These are phyloP conservation scores for Platalea minor DNA, from an alignment of 2,797 vertebrate genomes.

Conservation along the genomic window DNA sequence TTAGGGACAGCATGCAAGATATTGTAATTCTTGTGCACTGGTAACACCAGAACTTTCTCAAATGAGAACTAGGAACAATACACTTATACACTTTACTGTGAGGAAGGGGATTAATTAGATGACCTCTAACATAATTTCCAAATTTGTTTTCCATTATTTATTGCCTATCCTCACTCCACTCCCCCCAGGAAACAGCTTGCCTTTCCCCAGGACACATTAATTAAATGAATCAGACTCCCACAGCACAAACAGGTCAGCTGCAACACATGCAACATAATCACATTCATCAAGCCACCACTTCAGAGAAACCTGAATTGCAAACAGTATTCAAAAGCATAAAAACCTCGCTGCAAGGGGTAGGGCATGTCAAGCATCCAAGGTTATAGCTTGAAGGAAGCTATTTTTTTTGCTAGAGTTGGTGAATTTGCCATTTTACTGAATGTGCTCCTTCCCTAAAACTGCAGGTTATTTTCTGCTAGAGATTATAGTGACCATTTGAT, in stretches of 20 bases:
- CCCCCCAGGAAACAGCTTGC: background rate
- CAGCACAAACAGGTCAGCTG: background rate
- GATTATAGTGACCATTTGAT: background rate
- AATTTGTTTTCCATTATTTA: constrained; percentile 19
- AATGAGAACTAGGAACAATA: background rate
- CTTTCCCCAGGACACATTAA: background rate
- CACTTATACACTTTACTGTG: background rate
- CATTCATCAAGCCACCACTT: background rate
- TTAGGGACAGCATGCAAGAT: background rate
- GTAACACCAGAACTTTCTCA: background rate
- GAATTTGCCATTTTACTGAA: background rate
- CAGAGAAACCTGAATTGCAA: background rate
- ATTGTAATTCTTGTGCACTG: background rate
- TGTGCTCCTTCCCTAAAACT: background rate
- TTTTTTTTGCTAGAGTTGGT: background rate
- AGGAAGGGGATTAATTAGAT: background rate
- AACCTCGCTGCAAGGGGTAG: background rate
- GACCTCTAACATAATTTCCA: background rate
- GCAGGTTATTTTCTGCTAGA: background rate
- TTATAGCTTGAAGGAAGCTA: background rate
- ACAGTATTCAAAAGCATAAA: background rate
- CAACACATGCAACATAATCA: background rate
- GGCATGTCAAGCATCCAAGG: background rate
- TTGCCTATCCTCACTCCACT: background rate
- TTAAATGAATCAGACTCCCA: background rate